Base-by-base conservation (phyloP, 1,140 invertebrate species). In the Parasteatoda tepidariorum region DNA sequence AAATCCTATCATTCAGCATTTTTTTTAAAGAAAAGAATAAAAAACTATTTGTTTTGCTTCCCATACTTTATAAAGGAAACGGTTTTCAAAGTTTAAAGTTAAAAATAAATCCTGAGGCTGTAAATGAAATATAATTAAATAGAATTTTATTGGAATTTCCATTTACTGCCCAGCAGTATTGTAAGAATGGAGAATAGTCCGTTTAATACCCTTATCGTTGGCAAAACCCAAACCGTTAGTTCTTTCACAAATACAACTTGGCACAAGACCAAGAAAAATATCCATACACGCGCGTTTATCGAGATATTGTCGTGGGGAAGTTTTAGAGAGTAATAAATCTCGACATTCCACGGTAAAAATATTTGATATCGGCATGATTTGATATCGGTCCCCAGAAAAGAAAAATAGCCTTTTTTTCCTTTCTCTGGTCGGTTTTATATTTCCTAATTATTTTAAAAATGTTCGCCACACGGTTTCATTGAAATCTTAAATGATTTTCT, bases 141-240 rank as follows among this genome's bases (percentile, higher is more conserved):
- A 64, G 61, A 64, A 64, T 31, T 31, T 64, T 64, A 64, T 64
- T 64, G 61, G 61, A 64, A 64, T 64, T 64, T 30, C 30, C 30
- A 64, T 64, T 30, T 48, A 2, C 61, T 30, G 24, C n/a, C 28
- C 26, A 30, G 7, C 61, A 64, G 24, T 64, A 64, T 64, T 64
- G 61, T 64, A 18, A 31, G 28, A 3, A 48, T 13, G 18, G 18
- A 48, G 38, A 6, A 48, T 48, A 30, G 28, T n/a, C 61, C 13
- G 28, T 64, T 64, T 7, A 64, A 31, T 30, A 30, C 9, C 18
- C 38, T 48, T 48, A 48, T 48, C 61, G 31, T 64, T 30, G 9
- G 28, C 6, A 15, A 64, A 30, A 64, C 61, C 26, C 13, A 33
- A n/a, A 28, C 61, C 61, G 31, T 64, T 64, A 64, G 26, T 64